Conservation (phyloP, 2,113 vertebrate species). For the Coregonus clupeaformis region DNA sequence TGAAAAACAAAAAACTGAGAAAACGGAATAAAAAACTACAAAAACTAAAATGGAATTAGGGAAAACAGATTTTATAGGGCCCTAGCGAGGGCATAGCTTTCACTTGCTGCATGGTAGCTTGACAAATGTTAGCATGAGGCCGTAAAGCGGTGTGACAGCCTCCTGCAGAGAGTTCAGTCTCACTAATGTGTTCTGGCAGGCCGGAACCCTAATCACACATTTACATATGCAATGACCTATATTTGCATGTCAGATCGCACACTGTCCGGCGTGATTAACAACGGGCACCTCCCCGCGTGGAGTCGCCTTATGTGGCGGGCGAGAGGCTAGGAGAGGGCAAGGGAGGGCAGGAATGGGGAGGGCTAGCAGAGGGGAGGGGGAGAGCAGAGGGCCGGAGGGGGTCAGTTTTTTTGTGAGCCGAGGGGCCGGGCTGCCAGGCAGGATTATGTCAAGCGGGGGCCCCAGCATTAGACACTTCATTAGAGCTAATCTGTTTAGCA, state of each 20-base stretch:
- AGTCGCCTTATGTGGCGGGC: constrained; percentile 87
- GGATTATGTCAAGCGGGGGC: constrained; percentile 93
- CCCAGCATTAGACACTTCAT: constrained; percentile 99
- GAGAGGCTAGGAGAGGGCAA: constrained; percentile 29
- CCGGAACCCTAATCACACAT: constrained; percentile 97
- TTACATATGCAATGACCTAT: constrained; percentile 99
- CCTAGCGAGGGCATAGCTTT: constrained; percentile 72
- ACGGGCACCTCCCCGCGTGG: constrained; percentile 87
- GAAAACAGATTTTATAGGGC: constrained; percentile 2
- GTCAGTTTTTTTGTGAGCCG: constrained; percentile 89
- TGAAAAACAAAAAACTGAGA: too few species aligned
- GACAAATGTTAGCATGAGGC: constrained; percentile 93
- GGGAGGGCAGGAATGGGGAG: constrained; percentile 63
- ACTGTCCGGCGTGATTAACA: constrained; percentile 96
- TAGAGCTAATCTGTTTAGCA: constrained; percentile 99
- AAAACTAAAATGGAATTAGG: too few species aligned
- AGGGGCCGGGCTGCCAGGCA: constrained; percentile 95
- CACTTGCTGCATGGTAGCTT: constrained; percentile 82
- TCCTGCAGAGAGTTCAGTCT: constrained; percentile 98
- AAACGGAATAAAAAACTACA: too few species aligned
- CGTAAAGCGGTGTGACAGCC: constrained; percentile 94
- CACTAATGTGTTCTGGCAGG: constrained; percentile 99
- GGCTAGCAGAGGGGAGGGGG: constrained; percentile 22
- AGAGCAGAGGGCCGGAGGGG: constrained; percentile 78
- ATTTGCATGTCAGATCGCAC: constrained; percentile 99